Conservation (phyloP, 2,797 vertebrate species). For the Valencia hispanica region DNA sequence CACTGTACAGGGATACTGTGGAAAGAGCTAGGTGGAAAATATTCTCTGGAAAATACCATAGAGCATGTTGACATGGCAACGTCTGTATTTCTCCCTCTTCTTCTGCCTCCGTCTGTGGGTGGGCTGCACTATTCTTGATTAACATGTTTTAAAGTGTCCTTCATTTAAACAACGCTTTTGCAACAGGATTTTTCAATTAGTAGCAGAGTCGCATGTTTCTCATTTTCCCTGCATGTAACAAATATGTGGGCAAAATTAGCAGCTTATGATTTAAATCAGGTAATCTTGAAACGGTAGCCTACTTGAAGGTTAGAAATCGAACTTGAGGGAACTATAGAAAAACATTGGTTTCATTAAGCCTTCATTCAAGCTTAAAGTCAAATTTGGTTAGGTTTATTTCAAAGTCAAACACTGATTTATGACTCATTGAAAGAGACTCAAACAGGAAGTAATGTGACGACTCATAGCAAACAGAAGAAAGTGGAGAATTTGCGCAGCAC, state of each 20-base stretch:
- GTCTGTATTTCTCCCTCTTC: constrained; percentile 32
- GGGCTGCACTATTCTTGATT: constrained; percentile 40
- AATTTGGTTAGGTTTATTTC: background rate
- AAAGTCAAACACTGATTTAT: background rate
- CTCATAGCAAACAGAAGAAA: background rate
- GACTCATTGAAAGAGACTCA: background rate
- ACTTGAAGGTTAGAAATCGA: background rate
- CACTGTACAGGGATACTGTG: background rate
- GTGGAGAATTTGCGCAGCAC: background rate
- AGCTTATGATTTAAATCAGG: background rate
- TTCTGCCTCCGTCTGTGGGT: constrained; percentile 37
- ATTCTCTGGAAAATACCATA: constrained; percentile 37
- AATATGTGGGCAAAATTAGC: background rate
- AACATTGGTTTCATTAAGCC: too few species aligned
- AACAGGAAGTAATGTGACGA: too few species aligned
- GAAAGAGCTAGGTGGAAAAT: constrained; percentile 21
- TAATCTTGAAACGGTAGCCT: background rate
- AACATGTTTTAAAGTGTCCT: constrained; percentile 35
- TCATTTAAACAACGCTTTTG: background rate
- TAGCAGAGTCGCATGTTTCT: background rate
- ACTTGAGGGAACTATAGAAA: background rate
- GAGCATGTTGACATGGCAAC: constrained; percentile 51
- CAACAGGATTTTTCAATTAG: background rate
- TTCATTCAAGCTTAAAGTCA: background rate
- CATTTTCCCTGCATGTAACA: background rate